These are phyloP conservation scores for Callyntrura guangdongensis DNA, from an alignment of 2,888 invertebrate genomes.

Conservation along the genomic window DNA sequence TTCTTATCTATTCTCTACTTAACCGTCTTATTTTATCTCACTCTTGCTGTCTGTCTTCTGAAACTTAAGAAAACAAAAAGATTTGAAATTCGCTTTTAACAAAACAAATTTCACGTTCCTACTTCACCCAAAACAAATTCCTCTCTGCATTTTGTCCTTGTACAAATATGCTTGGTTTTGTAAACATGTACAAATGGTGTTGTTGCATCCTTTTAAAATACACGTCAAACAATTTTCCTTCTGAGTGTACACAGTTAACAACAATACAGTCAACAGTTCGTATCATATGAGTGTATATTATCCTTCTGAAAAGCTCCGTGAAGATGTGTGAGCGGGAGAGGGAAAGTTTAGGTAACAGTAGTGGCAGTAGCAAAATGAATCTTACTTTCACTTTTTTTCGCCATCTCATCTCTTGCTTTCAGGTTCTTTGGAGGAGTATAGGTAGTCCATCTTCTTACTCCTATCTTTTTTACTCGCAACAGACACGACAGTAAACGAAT, in stretches of 20 bases:
- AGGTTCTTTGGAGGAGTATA: background rate
- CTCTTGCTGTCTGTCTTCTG: background rate
- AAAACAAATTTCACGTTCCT: conserved; percentile 22
- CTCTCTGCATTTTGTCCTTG: background rate
- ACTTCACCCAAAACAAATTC: conserved; percentile 5
- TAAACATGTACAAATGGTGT: background rate
- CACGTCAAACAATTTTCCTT: conserved; percentile 31
- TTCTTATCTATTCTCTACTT: conserved; percentile 50
- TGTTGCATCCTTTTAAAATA: conserved; percentile 13
- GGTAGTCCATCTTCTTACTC: conserved; percentile 45
- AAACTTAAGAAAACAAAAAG: conserved; percentile 17
- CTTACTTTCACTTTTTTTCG: conserved; percentile 55
- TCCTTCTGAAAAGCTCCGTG: background rate
- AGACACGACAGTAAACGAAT: conserved; percentile 43
- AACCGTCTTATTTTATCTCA: background rate
- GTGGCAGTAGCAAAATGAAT: conserved; percentile 22
- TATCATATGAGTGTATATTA: conserved; percentile 18
- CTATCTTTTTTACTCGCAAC: background rate
- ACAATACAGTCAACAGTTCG: conserved; percentile 54
- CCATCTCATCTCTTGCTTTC: conserved; percentile 4
- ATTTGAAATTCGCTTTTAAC: conserved; percentile 32
- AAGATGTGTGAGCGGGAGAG: background rate
- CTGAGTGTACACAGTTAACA: conserved; percentile 24
- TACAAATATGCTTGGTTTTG: background rate
- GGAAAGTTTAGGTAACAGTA: background rate